Conservation (phyloP, 2,888 invertebrate species). For the Nomada fabriciana region DNA sequence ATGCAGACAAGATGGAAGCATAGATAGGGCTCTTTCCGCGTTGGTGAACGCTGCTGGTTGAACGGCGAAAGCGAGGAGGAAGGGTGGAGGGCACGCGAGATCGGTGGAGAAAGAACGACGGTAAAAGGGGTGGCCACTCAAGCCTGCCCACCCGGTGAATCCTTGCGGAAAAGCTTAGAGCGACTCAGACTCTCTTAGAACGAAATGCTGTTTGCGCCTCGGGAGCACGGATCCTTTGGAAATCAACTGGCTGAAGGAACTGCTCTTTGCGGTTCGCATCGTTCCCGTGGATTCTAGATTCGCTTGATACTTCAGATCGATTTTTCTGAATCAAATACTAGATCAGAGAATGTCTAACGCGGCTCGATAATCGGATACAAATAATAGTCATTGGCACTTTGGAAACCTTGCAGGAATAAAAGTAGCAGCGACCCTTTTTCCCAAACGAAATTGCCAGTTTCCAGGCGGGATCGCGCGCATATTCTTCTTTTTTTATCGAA, state of each 20-base stretch:
- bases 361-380: background rate
- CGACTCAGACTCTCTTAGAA: conserved; percentile 79
- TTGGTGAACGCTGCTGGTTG: conserved; percentile 19
- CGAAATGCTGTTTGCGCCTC: conserved; percentile 79
- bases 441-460: background rate
- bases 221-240: conserved; percentile 30
- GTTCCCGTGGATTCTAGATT: too few relatives aligned
- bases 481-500: conserved; percentile 2
- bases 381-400: too few relatives aligned
- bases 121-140: conserved; percentile 68
- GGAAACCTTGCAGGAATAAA: too few relatives aligned
- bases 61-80: background rate
- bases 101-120: conserved; percentile 42
- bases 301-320: background rate
- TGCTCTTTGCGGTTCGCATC: background rate
- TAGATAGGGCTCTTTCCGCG: conserved; percentile 76
- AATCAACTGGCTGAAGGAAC: conserved; percentile 19
- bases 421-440: background rate
- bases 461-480: background rate
- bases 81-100: conserved; percentile 17
- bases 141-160: conserved; percentile 73
- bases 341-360: too few relatives aligned
- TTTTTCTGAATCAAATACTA: background rate
- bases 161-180: conserved; percentile 81
- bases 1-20: conserved; percentile 83